Evolutionary conservation across 2,113 vertebrate species (phyloP).

Genomic region (Tragelaphus imberbis): DNA sequence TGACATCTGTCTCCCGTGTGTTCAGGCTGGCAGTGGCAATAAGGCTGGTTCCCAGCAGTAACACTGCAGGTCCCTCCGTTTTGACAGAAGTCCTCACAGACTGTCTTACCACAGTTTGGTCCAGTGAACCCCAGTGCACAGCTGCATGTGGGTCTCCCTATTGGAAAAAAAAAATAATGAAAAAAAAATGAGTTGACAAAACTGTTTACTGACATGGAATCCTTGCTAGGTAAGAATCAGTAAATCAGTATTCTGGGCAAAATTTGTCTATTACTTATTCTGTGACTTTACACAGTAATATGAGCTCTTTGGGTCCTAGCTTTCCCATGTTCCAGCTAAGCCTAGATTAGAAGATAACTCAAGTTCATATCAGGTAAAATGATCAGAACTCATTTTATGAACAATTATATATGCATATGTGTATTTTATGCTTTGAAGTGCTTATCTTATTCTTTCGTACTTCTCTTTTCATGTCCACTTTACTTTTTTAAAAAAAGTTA

Average conservation of each 20-base stretch:
- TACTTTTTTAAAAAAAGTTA: background rate
- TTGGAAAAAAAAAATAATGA: background rate
- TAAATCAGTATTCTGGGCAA: background rate
- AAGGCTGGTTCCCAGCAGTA: conserved; percentile 92
- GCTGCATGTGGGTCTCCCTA: conserved; percentile 94
- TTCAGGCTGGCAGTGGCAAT: conserved; percentile 90
- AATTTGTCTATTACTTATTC: background rate
- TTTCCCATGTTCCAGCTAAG: background rate
- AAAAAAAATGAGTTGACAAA: background rate
- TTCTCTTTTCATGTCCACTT: background rate
- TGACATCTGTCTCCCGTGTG: conserved; percentile 96
- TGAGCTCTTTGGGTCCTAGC: background rate
- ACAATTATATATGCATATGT: background rate
- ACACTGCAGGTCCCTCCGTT: conserved; percentile 93
- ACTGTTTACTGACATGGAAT: background rate
- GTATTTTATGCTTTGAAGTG: background rate
- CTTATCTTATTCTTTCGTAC: background rate
- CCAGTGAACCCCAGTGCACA: conserved; percentile 93
- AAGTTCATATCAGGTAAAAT: background rate
- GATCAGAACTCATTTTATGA: background rate
- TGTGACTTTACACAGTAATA: background rate
- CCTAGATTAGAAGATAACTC: background rate
- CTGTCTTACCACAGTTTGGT: conserved; percentile 88
- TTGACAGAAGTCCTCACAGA: conserved; percentile 92
- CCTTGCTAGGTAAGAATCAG: background rate